A percentile compares a stretch with the other conserved stretches of the same genome.
These are phyloP conservation scores for Equus quagga DNA, from an alignment of 2,113 vertebrate genomes.

Conservation along the genomic window DNA sequence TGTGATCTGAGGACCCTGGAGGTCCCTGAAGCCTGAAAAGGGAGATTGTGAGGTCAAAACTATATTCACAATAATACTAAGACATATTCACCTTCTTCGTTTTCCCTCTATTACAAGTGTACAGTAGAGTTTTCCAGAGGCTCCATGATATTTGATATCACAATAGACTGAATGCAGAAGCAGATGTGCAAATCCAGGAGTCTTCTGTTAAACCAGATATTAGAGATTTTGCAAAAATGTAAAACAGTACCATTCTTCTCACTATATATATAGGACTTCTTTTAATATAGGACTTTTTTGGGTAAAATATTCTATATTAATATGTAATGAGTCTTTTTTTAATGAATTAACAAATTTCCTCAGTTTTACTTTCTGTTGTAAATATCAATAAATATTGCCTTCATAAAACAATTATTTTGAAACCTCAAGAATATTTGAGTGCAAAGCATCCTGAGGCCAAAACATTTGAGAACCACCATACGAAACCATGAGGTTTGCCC, in stretches of 20 bases:
- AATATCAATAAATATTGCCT: neutral
- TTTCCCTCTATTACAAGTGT: neutral
- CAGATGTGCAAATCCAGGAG: neutral
- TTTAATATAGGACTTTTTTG: neutral
- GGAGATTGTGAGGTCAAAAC: neutral
- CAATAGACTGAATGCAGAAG: neutral
- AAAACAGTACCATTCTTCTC: neutral
- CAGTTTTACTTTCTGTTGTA: conserved; percentile 19
- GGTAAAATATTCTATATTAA: neutral
- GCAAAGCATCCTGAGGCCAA: neutral
- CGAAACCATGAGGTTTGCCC: neutral
- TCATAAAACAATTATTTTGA: neutral
- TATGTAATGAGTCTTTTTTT: neutral
- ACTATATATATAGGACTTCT: too few relatives aligned
- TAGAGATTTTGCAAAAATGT: conserved; percentile 19
- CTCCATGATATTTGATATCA: neutral
- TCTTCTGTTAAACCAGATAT: conserved; percentile 42
- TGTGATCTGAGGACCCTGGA: neutral
- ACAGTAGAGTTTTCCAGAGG: neutral
- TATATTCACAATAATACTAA: conserved; percentile 4
- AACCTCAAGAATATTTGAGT: conserved; percentile 28
- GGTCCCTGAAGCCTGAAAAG: neutral
- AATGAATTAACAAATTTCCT: neutral
- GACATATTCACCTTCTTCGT: neutral
- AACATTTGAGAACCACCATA: conserved; percentile 10